Evolutionary conservation across 2,113 vertebrate genomes (phyloP).

Genomic region (Saguinus midas): DNA sequence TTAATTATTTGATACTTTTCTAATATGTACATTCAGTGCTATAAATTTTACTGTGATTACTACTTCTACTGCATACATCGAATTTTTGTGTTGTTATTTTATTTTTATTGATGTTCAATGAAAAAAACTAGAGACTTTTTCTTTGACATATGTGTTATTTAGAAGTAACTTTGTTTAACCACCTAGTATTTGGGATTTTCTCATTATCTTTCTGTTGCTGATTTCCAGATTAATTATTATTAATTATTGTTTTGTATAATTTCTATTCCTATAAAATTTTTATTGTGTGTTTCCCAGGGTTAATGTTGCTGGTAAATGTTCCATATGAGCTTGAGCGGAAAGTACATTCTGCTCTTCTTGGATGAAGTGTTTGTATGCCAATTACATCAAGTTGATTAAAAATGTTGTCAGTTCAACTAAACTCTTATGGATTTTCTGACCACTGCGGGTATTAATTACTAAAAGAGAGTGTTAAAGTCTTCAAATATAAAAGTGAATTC

Average conservation of each 20-base stretch:
- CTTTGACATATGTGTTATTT: background rate
- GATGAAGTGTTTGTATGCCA: background rate
- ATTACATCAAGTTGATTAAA: constrained; percentile 2
- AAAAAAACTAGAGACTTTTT: background rate
- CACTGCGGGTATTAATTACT: background rate
- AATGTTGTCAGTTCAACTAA: background rate
- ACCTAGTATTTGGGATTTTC: background rate
- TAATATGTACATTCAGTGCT: background rate
- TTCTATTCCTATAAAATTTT: background rate
- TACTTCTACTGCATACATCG: background rate
- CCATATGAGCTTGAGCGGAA: background rate
- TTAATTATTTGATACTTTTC: background rate
- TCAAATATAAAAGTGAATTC: background rate
- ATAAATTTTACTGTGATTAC: background rate
- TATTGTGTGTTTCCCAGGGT: background rate
- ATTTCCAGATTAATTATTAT: background rate
- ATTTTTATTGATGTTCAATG: background rate
- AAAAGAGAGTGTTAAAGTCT: background rate
- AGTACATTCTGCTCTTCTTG: background rate
- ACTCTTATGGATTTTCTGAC: background rate
- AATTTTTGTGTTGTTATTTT: background rate
- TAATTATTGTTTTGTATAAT: background rate
- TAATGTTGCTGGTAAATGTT: background rate
- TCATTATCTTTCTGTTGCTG: background rate
- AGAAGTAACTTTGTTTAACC: background rate